These are phyloP conservation scores for Enoplosus armatus DNA, from an alignment of 2,797 vertebrate genomes.

Conservation along the genomic window DNA sequence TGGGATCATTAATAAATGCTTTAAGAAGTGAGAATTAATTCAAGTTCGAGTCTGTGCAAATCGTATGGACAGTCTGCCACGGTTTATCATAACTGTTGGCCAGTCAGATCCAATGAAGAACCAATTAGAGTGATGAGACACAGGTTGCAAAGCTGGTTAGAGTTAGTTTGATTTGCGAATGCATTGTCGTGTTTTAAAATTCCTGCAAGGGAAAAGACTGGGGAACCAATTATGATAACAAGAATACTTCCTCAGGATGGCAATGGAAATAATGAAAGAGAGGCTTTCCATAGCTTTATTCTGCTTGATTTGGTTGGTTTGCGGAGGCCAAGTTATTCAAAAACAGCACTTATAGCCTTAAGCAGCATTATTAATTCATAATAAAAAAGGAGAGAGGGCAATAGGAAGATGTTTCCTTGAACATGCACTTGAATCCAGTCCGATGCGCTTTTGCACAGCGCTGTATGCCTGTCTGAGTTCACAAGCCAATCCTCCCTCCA, in stretches of 20 bases:
- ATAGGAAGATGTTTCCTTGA: conserved; percentile 69
- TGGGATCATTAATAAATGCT: conserved; percentile 5
- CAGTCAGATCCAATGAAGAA: conserved; percentile 90
- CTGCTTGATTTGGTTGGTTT: conserved; percentile 81
- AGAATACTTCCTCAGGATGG: conserved; percentile 79
- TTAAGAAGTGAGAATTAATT: conserved; percentile 27
- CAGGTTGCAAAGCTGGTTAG: conserved; percentile 91
- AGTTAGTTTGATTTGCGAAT: conserved; percentile 79
- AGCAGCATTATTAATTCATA: conserved; percentile 78
- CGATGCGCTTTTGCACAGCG: conserved; percentile 75
- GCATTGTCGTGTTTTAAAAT: conserved; percentile 75
- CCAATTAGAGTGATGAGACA: conserved; percentile 89
- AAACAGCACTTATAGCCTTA: conserved; percentile 77
- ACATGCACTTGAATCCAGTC: conserved; percentile 79
- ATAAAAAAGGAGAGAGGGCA: conserved; percentile 47
- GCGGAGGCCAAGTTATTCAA: conserved; percentile 72
- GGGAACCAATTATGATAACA: conserved; percentile 86
- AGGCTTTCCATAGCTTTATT: conserved; percentile 64
- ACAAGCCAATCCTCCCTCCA: conserved; percentile 79
- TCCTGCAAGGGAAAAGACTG: conserved; percentile 66
- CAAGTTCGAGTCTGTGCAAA: conserved; percentile 38
- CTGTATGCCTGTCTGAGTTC: conserved; percentile 75
- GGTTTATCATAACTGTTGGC: conserved; percentile 87
- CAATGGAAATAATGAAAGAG: conserved; percentile 68
- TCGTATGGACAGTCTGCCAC: conserved; percentile 71